Evolutionary conservation across 2,888 invertebrate species (phyloP).

Genomic region (Nysson spinosus): DNA sequence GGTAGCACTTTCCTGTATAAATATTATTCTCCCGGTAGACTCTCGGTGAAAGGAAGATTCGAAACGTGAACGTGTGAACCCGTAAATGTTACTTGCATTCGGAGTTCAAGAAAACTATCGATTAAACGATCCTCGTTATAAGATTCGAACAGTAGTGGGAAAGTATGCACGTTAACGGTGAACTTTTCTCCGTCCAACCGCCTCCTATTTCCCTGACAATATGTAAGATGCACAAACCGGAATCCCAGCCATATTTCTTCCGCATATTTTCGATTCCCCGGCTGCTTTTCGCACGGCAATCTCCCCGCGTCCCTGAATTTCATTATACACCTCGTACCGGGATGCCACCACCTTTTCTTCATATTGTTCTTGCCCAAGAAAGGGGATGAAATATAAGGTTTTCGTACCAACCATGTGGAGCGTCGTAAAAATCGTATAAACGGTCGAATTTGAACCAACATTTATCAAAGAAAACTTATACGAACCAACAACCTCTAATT

Average conservation of each 20-base stretch:
- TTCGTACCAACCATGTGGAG: neutral
- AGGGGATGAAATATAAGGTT: constrained; percentile 8
- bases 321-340: constrained; percentile 36
- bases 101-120: no score
- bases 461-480: no score
- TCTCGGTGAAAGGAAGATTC: no score
- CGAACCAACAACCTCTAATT: no score
- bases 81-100: no score
- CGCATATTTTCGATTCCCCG: constrained; percentile 50
- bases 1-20: no score
- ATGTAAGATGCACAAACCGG: constrained; percentile 40
- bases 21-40: no score
- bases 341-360: constrained; percentile 10
- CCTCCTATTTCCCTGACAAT: neutral
- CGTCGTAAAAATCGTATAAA: constrained; percentile 1
- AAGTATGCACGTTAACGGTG: neutral
- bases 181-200: neutral
- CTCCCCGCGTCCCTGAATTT: constrained; percentile 38
- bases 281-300: constrained; percentile 38
- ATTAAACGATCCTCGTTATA: no score
- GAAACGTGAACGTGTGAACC: no score
- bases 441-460: constrained; percentile 5
- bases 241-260: constrained; percentile 42
- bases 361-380: constrained; percentile 23
- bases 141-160: no score